Evolutionary conservation across 2,797 vertebrate species (phyloP).

Genomic region (Semotilus atromaculatus): DNA sequence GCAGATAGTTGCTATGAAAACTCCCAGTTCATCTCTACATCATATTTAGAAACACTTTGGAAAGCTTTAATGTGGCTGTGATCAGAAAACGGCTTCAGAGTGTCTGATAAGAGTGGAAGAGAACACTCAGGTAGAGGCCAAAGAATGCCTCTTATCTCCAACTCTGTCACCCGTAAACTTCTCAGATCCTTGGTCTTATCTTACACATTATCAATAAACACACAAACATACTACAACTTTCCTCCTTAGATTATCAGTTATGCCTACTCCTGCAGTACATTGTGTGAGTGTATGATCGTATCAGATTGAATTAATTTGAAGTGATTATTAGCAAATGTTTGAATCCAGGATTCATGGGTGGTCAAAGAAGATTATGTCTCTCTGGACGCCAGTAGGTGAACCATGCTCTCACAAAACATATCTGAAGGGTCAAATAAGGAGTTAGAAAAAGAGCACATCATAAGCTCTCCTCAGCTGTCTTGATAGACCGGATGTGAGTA

Average conservation of each 20-base stretch:
- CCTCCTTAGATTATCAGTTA: conserved; percentile 13
- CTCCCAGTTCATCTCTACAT: not conserved
- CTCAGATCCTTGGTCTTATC: conserved; percentile 39
- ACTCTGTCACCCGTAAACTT: conserved; percentile 55
- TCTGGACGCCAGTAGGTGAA: not conserved
- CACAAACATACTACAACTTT: conserved; percentile 41
- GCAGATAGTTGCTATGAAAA: not conserved
- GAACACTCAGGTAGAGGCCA: conserved; percentile 48
- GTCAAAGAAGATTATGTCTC: not conserved
- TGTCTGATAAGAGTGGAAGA: conserved; percentile 54
- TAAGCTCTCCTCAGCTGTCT: conserved; percentile 63
- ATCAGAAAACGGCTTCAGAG: conserved; percentile 39
- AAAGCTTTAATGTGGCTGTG: conserved; percentile 33
- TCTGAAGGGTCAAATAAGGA: not conserved
- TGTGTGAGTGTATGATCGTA: not conserved
- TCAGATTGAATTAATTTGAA: not conserved
- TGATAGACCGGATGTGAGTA: conserved; percentile 73
- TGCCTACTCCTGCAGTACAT: not conserved
- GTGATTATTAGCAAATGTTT: not conserved
- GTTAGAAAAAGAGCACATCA: conserved; percentile 35
- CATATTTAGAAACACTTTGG: not conserved
- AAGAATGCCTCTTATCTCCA: conserved; percentile 64
- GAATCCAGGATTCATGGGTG: not conserved
- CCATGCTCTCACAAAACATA: not conserved
- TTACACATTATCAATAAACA: conserved; percentile 48